phyloP scores from a whole-genome alignment of 2,797 vertebrate species.

The Catamblyrhynchus diadema region DNA sequence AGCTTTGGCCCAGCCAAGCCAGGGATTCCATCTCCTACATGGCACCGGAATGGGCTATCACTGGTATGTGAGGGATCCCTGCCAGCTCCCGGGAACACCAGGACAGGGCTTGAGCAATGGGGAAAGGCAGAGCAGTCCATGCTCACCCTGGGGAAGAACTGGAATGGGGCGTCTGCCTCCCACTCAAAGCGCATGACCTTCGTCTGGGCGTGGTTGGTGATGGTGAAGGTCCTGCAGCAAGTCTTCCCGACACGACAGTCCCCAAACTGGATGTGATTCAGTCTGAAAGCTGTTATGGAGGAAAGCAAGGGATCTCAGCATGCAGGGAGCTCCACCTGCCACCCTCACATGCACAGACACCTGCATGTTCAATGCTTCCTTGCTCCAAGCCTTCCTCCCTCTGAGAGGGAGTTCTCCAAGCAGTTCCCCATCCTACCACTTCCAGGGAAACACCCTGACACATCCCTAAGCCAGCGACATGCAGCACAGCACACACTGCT shows the following conservation, averaged over 20 bases:
- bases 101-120: neutral
- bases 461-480: neutral
- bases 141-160: conserved; percentile 86
- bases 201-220: conserved; percentile 83
- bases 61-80: fast-evolving
- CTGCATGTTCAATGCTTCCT: fast-evolving
- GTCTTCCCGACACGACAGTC: conserved; percentile 75
- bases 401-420: neutral
- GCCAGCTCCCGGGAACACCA: fast-evolving
- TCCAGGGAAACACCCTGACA: neutral
- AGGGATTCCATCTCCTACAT: fast-evolving
- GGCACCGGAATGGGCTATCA: neutral
- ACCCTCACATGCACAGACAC: neutral
- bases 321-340: fast-evolving
- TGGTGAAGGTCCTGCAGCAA: conserved; percentile 79
- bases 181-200: conserved; percentile 60
- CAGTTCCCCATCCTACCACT: neutral
- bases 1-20: neutral
- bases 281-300: conserved; percentile 60
- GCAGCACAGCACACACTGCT: neutral
- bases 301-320: neutral
- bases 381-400: neutral
- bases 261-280: conserved; percentile 82
- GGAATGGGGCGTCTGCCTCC: conserved; percentile 69
- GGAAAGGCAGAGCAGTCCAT: neutral